phyloP scores from a whole-genome alignment of 1,140 invertebrate genomes.

The Polyergus mexicanus region DNA sequence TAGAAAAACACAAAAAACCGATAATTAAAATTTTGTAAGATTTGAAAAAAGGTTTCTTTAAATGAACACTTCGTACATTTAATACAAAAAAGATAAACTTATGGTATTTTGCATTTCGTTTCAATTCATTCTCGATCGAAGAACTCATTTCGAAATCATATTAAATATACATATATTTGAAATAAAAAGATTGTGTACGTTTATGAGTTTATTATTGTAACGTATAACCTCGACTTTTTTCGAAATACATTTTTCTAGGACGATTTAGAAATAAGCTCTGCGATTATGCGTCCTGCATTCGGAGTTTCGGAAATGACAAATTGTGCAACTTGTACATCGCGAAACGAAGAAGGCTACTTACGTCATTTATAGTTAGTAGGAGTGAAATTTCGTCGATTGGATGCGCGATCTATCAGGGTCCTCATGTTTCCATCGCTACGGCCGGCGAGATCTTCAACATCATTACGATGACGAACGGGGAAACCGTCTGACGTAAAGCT shows the following conservation, averaged over 20 bases:
- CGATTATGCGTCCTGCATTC: neutral
- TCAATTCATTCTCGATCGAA: neutral
- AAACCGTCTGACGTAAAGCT: neutral
- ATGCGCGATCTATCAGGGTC: constrained; percentile 75
- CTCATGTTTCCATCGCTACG: constrained; percentile 85
- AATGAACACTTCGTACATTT: neutral
- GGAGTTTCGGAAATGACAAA: neutral
- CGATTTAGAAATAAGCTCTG: constrained; percentile 6
- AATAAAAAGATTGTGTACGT: neutral
- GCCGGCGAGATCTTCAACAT: constrained; percentile 75
- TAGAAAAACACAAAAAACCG: neutral
- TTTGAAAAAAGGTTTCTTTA: neutral
- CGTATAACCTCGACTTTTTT: neutral
- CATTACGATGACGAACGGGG: constrained; percentile 43
- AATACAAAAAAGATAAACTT: neutral
- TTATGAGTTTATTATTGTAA: neutral
- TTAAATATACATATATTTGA: neutral
- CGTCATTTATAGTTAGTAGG: constrained; percentile 85
- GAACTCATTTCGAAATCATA: neutral
- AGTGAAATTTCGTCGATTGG: constrained; percentile 80
- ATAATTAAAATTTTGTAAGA: neutral
- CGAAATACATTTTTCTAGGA: neutral
- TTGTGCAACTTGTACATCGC: neutral
- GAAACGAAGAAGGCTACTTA: constrained; percentile 75
- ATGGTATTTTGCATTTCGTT: neutral